A percentile compares a stretch with the other conserved stretches of the same genome.
phyloP scores from a whole-genome alignment of 2,888 invertebrate species.

The Schrankia costaestrigalis region DNA sequence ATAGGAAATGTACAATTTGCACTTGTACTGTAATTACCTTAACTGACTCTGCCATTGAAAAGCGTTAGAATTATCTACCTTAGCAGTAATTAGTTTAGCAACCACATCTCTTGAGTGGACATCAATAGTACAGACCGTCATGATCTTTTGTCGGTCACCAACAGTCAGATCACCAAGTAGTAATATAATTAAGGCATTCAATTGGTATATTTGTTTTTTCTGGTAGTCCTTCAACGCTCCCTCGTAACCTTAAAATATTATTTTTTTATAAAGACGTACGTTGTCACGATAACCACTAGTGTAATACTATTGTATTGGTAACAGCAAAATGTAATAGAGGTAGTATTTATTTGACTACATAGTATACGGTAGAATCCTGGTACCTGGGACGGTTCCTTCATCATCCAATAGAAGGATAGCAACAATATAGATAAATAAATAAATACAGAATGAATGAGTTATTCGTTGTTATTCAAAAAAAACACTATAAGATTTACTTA shows the following conservation, averaged over 20 bases:
- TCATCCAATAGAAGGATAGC: too few relatives aligned
- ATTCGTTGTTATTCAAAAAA: too few relatives aligned
- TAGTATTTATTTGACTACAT: too few relatives aligned
- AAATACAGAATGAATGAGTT: too few relatives aligned
- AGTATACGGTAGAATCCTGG: too few relatives aligned
- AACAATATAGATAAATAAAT: too few relatives aligned
- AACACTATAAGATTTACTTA: too few relatives aligned
- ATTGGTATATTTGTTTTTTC: slow-evolving; percentile 91
- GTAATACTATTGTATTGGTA: neutral
- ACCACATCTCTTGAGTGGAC: slow-evolving; percentile 97
- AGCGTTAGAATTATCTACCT: slow-evolving; percentile 88
- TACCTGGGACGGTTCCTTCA: too few relatives aligned
- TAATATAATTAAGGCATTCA: slow-evolving; percentile 90
- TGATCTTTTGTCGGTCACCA: slow-evolving; percentile 95
- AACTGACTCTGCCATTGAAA: slow-evolving; percentile 97
- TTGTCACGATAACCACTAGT: too few relatives aligned
- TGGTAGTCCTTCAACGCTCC: slow-evolving; percentile 95
- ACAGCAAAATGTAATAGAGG: neutral
- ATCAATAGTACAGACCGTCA: slow-evolving; percentile 98
- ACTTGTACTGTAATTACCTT: too few relatives aligned
- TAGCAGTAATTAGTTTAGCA: slow-evolving; percentile 89
- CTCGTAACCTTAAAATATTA: slow-evolving; percentile 87
- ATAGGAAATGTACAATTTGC: too few relatives aligned
- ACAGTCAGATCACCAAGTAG: slow-evolving; percentile 89
- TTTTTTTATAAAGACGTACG: too few relatives aligned